Base-by-base conservation (phyloP, 2,888 invertebrate species). In the Ethmia dodecea region DNA sequence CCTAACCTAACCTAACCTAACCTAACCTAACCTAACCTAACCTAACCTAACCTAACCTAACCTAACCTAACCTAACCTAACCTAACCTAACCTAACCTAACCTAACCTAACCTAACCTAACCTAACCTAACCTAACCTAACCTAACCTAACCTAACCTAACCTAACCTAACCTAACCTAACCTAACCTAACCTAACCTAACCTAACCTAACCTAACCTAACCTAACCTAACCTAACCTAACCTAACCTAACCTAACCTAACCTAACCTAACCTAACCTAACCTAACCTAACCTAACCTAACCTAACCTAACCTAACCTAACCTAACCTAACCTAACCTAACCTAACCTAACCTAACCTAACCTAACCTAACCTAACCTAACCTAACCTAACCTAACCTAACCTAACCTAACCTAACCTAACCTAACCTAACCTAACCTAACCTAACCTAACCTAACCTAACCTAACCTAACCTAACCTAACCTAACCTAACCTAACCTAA, bases 71-170 rank as follows among this genome's bases (percentile, higher is more conserved):
- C 38, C 34, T 34, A 38, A 38, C 39, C 38, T 35, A 35, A 39
- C 35, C 35, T 35, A 39, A 39, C 39, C 39, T 39, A 39, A 39
- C 35, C 39, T 35, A 39, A 39, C 39, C 39, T 39, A 39, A 39
- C 39, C 35, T 36, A 40, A 40, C 40, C 40, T 36, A 40, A 40
- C 36, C 36, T 35, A 39, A 37, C 38, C 34, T 38, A 34, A 38
- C 33, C 31, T 35, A 35, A 35, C 39, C 39, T 35, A 36, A 36
- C 36, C 35, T 36, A 40, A 36, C 36, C 35, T 37, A 37, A 37
- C 36, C 28, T 28, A 36, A 36, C 35, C 35, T 33, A 36, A 36
- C 39, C 33, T 30, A 40, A 40, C 33, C 35, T 22, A 40, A 34
- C 37, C 32, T 25, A 32, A 37, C 37, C 40, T 37, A 32, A 29